Evolutionary conservation across 2,797 vertebrate genomes (phyloP).

Genomic region (Tapirus indicus): DNA sequence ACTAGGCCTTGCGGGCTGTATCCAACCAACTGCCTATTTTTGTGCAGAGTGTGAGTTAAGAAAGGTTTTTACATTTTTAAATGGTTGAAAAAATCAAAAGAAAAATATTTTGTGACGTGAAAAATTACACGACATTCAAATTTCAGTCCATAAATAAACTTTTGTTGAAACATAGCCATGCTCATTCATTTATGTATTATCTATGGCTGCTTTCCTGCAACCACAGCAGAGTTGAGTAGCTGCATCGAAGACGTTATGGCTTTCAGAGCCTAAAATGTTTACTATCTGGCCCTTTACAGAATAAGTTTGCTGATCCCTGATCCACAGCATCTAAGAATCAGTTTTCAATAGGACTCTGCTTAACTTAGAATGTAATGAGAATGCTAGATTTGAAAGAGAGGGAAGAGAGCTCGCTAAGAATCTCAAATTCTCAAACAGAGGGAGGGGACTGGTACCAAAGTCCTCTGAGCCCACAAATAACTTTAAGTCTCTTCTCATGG

Average conservation of each 20-base stretch:
- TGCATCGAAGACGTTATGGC: not conserved
- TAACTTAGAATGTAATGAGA: slow-evolving; percentile 58
- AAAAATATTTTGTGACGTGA: slow-evolving; percentile 44
- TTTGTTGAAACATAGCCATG: not conserved
- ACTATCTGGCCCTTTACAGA: not conserved
- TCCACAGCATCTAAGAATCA: slow-evolving; percentile 11
- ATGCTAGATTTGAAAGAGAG: slow-evolving; percentile 15
- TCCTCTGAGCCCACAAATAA: not conserved
- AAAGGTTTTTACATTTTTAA: slow-evolving; percentile 44
- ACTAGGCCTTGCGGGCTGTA: not conserved
- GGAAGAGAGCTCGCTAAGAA: slow-evolving; percentile 11
- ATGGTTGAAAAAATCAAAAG: slow-evolving; percentile 28
- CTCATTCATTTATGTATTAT: slow-evolving; percentile 24
- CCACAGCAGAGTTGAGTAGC: not conserved
- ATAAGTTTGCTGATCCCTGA: not conserved
- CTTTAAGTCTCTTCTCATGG: not conserved
- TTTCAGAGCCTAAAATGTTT: slow-evolving; percentile 59
- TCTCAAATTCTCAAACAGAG: slow-evolving; percentile 43
- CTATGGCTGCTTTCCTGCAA: not conserved
- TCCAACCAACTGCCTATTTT: slow-evolving; percentile 21
- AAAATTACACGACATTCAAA: slow-evolving; percentile 63
- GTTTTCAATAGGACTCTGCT: slow-evolving; percentile 30
- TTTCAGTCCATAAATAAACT: slow-evolving; percentile 34
- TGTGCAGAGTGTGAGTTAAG: not conserved
- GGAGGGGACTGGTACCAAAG: not conserved